Evolutionary conservation across 2,888 invertebrate genomes (phyloP), one percentile per base, ranked within the genome.

Genomic region (Crepidodera aurea): DNA sequence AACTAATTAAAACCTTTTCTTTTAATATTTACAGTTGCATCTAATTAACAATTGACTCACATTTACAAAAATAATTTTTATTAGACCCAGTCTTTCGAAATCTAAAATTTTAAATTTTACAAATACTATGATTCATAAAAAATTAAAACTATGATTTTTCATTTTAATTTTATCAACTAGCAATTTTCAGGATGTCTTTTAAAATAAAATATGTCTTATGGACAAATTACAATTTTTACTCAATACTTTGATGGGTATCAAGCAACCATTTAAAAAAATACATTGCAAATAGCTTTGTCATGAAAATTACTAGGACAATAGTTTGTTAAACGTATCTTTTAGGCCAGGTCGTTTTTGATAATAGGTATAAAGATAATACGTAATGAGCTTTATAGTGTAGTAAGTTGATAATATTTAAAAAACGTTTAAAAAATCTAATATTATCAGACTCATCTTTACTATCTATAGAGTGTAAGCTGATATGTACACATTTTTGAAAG

Each of bases 11-110:
- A 50, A 60, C 19, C 25, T 37, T 27, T 34, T 39, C n/a, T 32
- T 19, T 39, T 16, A 18, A 29, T 48, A 55, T 50, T 39, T 60
- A 48, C 29, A 60, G 12, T 51, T 50, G 13, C 22, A 40, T 19
- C 15, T 50, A 56, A 46, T 32, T 44, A 56, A 56, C 60, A 60
- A 48, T 46, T 48, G 55, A 50, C 60, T 51, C 53, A 60, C 60
- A 60, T 55, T 55, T 60, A 60, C 50, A 60, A 60, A 60, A 60
- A 60, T 60, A 60, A 60, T 60, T 60, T 56, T 55, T 13, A 40
- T 19, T 50, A 48, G 50, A 54, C 40, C 55, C 55, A 60, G 55
- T 60, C 55, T 60, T 60, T 40, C 54, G 16, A 54, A 60, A 40
- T 60, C 60, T 60, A 46, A 16, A 40, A 48, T 54, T 48, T 25